phyloP scores from a whole-genome alignment of 2,113 vertebrate species.

The Cyrtonyx montezumae region DNA sequence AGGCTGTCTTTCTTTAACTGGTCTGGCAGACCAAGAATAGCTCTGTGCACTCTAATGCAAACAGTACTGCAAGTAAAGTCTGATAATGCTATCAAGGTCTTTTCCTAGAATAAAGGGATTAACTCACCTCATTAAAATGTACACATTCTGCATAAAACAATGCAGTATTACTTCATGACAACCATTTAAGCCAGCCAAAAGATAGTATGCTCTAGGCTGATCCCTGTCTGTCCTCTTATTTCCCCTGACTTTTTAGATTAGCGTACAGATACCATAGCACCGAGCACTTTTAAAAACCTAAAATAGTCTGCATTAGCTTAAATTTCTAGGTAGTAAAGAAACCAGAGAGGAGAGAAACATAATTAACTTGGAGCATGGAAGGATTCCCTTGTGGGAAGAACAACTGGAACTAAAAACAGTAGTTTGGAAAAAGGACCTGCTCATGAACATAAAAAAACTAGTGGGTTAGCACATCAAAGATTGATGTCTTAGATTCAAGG shows the following conservation, averaged over 20 bases:
- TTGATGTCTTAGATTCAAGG: neutral
- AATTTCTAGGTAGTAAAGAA: slow-evolving; percentile 53
- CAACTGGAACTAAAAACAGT: neutral
- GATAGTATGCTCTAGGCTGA: neutral
- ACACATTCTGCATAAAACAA: neutral
- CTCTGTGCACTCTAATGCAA: neutral
- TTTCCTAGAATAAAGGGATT: slow-evolving; percentile 12
- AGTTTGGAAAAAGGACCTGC: neutral
- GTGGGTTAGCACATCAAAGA: neutral
- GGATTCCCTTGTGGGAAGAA: slow-evolving; percentile 12
- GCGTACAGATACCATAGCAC: neutral
- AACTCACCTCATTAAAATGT: slow-evolving; percentile 44
- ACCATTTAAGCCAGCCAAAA: neutral
- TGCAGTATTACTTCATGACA: neutral
- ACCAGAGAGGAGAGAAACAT: neutral
- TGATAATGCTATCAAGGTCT: slow-evolving; percentile 35
- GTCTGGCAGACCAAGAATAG: neutral
- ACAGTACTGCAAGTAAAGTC: neutral
- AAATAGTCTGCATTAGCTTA: slow-evolving; percentile 50
- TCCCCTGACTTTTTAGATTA: neutral
- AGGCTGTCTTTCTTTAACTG: neutral
- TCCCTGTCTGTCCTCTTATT: neutral
- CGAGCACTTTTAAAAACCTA: neutral
- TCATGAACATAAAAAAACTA: neutral
- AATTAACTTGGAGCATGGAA: slow-evolving; percentile 49